A percentile compares a stretch with the other conserved stretches of the same genome.
phyloP scores from a whole-genome alignment of 2,797 vertebrate genomes.

The Acipenser oxyrinchus region DNA sequence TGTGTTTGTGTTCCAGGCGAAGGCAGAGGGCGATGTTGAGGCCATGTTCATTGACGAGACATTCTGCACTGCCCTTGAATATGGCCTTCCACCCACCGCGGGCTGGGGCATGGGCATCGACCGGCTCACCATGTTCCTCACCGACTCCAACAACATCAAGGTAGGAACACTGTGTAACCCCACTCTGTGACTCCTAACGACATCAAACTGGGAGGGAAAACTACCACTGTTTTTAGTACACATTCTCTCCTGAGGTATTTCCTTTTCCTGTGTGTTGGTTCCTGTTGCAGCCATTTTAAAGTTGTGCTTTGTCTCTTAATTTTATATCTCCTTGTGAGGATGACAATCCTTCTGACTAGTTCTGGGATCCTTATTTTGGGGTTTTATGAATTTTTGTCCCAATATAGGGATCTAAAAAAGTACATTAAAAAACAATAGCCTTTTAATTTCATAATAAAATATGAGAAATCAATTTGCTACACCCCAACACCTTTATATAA shows the following conservation, averaged over 20 bases:
- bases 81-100: conserved; percentile 88
- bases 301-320: too few species aligned
- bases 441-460: too few species aligned
- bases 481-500: too few species aligned
- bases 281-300: too few species aligned
- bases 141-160: conserved; percentile 96
- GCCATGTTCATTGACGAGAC: conserved; percentile 96
- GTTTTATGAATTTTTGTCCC: too few species aligned
- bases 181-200: background rate
- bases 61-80: conserved; percentile 88
- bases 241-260: background rate
- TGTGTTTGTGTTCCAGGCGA: conserved; percentile 62
- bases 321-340: too few species aligned
- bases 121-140: conserved; percentile 90
- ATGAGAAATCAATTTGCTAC: too few species aligned
- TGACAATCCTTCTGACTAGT: too few species aligned
- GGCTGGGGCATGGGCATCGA: conserved; percentile 98
- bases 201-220: background rate
- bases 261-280: too few species aligned
- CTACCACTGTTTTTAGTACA: background rate
- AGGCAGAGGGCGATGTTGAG: conserved; percentile 93
- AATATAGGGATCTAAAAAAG: too few species aligned
- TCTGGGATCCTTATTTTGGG: too few species aligned
- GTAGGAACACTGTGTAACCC: conserved; percentile 35
- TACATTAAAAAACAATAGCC: too few species aligned